These are phyloP conservation scores for Cecropterus lyciades DNA, from an alignment of 1,140 invertebrate species.

Conservation along the genomic window DNA sequence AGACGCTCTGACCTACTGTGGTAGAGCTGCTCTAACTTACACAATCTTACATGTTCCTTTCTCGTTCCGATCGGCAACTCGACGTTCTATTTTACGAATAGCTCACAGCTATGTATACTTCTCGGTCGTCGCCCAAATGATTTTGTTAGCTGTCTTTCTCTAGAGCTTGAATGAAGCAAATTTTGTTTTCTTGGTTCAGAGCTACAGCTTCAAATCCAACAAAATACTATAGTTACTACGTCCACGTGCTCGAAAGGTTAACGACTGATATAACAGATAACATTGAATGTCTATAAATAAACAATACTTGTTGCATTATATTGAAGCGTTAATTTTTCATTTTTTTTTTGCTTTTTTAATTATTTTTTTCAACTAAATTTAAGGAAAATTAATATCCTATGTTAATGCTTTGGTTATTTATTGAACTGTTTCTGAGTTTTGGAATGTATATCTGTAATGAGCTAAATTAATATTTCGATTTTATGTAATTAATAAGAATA, in stretches of 20 bases:
- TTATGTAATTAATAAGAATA: too few relatives aligned
- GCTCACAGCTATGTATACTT: constrained; percentile 83
- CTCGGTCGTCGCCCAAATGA: constrained; percentile 81
- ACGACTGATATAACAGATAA: constrained; percentile 79
- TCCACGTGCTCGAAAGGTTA: constrained; percentile 78
- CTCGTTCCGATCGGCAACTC: constrained; percentile 63
- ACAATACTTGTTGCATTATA: constrained; percentile 51
- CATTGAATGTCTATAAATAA: constrained; percentile 73
- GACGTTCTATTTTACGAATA: constrained; percentile 83
- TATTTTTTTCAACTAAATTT: background rate
- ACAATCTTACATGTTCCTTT: constrained; percentile 48
- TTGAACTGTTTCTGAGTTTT: too few relatives aligned
- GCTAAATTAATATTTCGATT: too few relatives aligned
- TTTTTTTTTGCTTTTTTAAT: constrained; percentile 14
- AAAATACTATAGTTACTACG: constrained; percentile 74
- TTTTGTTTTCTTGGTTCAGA: constrained; percentile 78
- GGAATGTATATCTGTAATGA: too few relatives aligned
- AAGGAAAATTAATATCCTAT: background rate
- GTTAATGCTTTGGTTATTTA: too few relatives aligned
- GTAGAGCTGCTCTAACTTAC: constrained; percentile 57
- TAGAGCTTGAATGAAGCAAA: constrained; percentile 81
- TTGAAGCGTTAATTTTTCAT: constrained; percentile 31
- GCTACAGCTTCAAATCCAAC: constrained; percentile 83
- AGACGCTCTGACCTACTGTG: constrained; percentile 76
- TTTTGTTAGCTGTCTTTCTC: constrained; percentile 83